Base-by-base conservation (phyloP, 2,888 invertebrate genomes). In the Drosophila leonis region DNA sequence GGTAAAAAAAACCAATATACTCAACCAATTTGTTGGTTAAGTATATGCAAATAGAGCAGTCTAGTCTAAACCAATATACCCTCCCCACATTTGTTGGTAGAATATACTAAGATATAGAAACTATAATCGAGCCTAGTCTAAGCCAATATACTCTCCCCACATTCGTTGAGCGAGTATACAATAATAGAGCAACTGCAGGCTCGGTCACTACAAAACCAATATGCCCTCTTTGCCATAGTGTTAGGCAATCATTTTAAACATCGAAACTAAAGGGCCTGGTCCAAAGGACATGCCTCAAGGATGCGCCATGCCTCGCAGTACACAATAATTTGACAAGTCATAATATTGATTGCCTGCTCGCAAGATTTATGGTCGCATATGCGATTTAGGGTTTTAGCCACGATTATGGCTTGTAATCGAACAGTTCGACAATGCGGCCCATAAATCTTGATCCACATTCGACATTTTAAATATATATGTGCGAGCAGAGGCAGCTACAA, bases 381-480 rank as follows among this genome's bases (percentile, higher is more conserved):
- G 80, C 62, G 84, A 76, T 83, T 71, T 48, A 49, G 60, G 71
- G 86, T 54, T 90, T 88, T 83, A 83, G 72, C 60, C 88, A 83
- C 90, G 90, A 91, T 92, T 92, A 92, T 92, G 85, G 84, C 80
- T 86, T 88, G 91, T 92, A 92, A 92, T 92, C 92, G 91, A 90
- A 92, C 92, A 91, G 92, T 90, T 92, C 91, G 92, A 92, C 90
- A 91, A 92, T 92, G 86, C 67, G 72, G 70, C 66, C 88, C 84
- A 92, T 92, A 92, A 92, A 92, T 92, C 92, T 91, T 90, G 52
- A 56, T 54, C 54, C 20, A n/a, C 54, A 18, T 39, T 54, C 54
- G 54, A 54, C 54, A 37, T 39, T 54, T 54, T 27, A 39, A 39
- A 52, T 18, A 20, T 15, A 51, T 33, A 49, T 57, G 27, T 57